Evolutionary conservation across 2,888 invertebrate species (phyloP), one percentile per base, ranked within the genome.

Genomic region (Phortica okadai): DNA sequence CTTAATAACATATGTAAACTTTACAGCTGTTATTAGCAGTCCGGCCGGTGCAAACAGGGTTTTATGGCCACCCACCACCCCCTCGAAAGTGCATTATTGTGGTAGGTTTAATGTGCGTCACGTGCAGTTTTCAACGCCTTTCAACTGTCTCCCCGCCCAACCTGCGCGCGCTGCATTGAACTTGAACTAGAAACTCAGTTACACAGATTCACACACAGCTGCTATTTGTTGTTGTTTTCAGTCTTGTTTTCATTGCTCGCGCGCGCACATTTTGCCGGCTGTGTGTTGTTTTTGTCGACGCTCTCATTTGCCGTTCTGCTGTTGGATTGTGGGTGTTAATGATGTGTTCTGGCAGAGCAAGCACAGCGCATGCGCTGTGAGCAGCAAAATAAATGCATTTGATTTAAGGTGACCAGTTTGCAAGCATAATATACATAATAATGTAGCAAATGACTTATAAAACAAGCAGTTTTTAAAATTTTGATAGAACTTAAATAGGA

Each of bases 141-240:
- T 45, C 16, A 44, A 64, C 64, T 33, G 6, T 33, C 21, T 25
- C 3, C 6, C 64, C 33, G 16, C 44, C 42, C 11, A 16, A 14
- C 14, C 45, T 6, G 42, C 21, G 50, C 58, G 21, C 7, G 54
- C 85, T 84, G 87, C 88, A 79, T 86, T 85, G 88, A 85, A 85
- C 85, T 85, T 85, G 85, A 85, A 85, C 87, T 83, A 83, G 76
- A 80, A 75, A 73, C 59, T 64, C 74, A 56, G 41, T 50, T 41
- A 62, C 45, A 45, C 44, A 3, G 45, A 33, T 44, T 10, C 33
- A 14, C 41, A 14, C 41, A 33, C 66, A 14, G 41, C 66, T 66
- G 25, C 2, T n/a, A 79, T 77, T 76, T 84, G 70, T 75, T 74
- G 74, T 66, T 79, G 74, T 74, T 75, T 75, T 58, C 58, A 66